A percentile compares a stretch with the other conserved stretches of the same genome.
Conservation (phyloP, 1,140 invertebrate genomes). For the Caenorhabditis inopinata region DNA sequence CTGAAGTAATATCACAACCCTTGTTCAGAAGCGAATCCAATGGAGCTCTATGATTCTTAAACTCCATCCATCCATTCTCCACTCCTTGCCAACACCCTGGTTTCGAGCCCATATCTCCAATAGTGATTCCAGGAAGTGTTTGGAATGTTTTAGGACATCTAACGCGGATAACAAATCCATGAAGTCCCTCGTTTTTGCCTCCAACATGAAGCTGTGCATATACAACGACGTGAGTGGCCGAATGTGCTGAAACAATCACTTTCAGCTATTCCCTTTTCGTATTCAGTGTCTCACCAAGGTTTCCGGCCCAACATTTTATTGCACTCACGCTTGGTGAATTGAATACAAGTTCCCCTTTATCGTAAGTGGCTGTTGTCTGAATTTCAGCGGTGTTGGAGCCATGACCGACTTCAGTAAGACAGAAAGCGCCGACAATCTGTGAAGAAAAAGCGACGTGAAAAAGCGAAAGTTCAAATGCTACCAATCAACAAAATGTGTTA, state of each 20-base stretch:
- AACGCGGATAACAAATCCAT: slow-evolving; percentile 81
- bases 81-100: slow-evolving; percentile 79
- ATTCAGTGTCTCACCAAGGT: slow-evolving; percentile 78
- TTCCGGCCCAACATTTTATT: slow-evolving; percentile 90
- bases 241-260: slow-evolving; percentile 72
- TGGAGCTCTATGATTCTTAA: slow-evolving; percentile 77
- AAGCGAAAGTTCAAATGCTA: too few species aligned
- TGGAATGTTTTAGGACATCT: slow-evolving; percentile 74
- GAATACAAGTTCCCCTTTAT: slow-evolving; percentile 81
- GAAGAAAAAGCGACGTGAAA: too few species aligned
- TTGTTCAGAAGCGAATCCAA: slow-evolving; percentile 80
- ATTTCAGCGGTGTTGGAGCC: slow-evolving; percentile 89
- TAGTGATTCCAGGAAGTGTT: slow-evolving; percentile 76
- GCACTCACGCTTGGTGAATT: slow-evolving; percentile 89
- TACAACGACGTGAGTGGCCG: slow-evolving; percentile 80
- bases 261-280: too few species aligned
- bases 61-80: slow-evolving; percentile 77
- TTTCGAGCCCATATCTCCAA: slow-evolving; percentile 87
- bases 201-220: slow-evolving; percentile 84
- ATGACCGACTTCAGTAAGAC: slow-evolving; percentile 87
- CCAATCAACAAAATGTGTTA: not conserved
- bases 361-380: slow-evolving; percentile 84
- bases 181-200: slow-evolving; percentile 75
- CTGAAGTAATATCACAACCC: slow-evolving; percentile 80
- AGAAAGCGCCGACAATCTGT: slow-evolving; percentile 79